Base-by-base conservation (phyloP, 2,888 invertebrate genomes). In the Drosophila affinis region DNA sequence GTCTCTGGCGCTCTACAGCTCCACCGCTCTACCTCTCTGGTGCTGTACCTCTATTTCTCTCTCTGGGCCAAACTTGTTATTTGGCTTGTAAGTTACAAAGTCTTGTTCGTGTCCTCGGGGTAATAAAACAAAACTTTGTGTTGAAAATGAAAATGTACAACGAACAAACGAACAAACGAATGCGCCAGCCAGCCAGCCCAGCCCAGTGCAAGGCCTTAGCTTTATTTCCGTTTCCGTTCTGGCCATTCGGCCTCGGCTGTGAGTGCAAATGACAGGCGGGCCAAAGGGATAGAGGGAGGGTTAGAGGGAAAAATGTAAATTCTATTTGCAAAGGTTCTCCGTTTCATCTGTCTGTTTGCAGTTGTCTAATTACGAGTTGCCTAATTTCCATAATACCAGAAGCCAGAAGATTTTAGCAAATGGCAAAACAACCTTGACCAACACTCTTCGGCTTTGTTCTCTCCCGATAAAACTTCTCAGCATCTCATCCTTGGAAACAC, bases 21-120 rank as follows among this genome's bases (percentile, higher is more conserved):
- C 29, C 21, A 1, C 4, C 6, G 14, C 24, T 24, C 24, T 14
- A 14, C 39, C 34, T 39, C 34, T 12, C 34, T 12, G 2, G 2
- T 7, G 14, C 39, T 14, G 14, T n/a, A 27, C 34, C 62, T 17
- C 51, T 49, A 32, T 57, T 39, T 44, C 60, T 29, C 27, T 59
- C 46, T 55, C 44, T 44, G 52, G 60, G 75, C 67, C 79, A 76
- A 82, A 84, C 83, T 87, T 87, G 88, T 84, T 87, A 87, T 83
- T 87, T 87, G 88, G 86, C 83, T 87, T 84, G 83, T 87, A 84
- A 87, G 82, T 84, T 84, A 84, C 83, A 84, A 84, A 84, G 83
- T 84, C 83, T 86, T 87, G 82, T 87, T 82, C 86, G 86, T 83
- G 86, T 87, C 87, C 83, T 85, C 82, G 65, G 83, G 83, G 83